Conservation (phyloP, 2,113 vertebrate species). For the Catagonus wagneri region DNA sequence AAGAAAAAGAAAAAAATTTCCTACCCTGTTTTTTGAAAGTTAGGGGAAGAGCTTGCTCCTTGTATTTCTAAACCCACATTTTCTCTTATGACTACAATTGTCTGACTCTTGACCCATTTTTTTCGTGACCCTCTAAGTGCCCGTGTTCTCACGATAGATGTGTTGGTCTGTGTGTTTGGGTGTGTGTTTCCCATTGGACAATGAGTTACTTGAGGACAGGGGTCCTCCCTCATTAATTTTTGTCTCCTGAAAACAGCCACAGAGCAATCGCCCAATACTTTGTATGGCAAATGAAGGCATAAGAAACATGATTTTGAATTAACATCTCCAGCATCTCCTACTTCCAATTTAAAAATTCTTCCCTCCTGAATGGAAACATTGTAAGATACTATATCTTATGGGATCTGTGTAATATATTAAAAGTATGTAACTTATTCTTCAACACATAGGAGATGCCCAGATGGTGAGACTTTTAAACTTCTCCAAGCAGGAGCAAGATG, state of each 20-base stretch:
- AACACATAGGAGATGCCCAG: background rate
- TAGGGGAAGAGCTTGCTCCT: background rate
- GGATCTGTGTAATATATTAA: background rate
- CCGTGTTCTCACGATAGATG: accelerated
- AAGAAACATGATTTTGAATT: background rate
- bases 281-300: background rate
- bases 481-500: background rate
- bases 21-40: background rate
- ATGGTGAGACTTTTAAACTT: background rate
- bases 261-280: background rate
- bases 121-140: background rate
- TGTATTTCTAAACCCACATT: background rate
- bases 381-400: background rate
- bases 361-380: background rate
- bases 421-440: background rate
- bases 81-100: background rate
- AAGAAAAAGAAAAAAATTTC: background rate
- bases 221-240: background rate
- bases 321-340: background rate
- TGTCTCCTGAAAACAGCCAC: background rate
- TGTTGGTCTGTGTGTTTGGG: background rate
- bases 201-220: background rate
- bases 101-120: too few species aligned
- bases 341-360: background rate
- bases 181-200: background rate